Evolutionary conservation across 1,140 invertebrate genomes (phyloP).

Genomic region (Halictus rubicundus): DNA sequence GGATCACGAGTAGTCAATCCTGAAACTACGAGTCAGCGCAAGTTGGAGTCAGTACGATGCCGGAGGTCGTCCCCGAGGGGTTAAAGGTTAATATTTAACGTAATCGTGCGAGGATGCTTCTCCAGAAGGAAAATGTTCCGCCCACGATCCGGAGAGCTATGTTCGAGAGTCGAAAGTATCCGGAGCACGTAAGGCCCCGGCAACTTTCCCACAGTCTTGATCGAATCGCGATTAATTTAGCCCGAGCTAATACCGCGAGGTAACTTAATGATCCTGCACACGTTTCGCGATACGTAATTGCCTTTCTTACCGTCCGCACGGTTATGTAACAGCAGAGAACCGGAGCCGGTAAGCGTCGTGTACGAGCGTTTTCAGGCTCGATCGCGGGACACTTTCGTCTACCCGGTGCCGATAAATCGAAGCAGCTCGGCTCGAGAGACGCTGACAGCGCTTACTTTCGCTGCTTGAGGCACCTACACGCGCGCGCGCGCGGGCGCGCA

Average conservation of each 20-base stretch:
- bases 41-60: too few relatives aligned
- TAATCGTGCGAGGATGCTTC: too few relatives aligned
- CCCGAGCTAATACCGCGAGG: constrained; percentile 20
- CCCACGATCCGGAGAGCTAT: too few relatives aligned
- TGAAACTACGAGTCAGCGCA: too few relatives aligned
- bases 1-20: too few relatives aligned
- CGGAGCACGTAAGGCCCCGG: constrained; percentile 13
- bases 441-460: constrained; percentile 57
- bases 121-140: too few relatives aligned
- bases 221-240: constrained; percentile 37
- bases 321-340: constrained; percentile 46
- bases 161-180: constrained; percentile 1
- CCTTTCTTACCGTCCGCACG: constrained; percentile 19
- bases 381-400: constrained; percentile 43
- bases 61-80: too few relatives aligned
- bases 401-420: neutral
- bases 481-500: neutral
- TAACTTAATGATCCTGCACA: constrained; percentile 23
- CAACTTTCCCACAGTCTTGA: constrained; percentile 44
- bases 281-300: constrained; percentile 23
- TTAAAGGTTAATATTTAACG: too few relatives aligned
- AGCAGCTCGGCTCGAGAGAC: neutral
- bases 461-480: constrained; percentile 53
- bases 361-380: constrained; percentile 3
- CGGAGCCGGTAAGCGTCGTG: constrained; percentile 7